These are phyloP conservation scores for Anas platyrhynchos DNA, from an alignment of 2,113 vertebrate species.

Conservation along the genomic window DNA sequence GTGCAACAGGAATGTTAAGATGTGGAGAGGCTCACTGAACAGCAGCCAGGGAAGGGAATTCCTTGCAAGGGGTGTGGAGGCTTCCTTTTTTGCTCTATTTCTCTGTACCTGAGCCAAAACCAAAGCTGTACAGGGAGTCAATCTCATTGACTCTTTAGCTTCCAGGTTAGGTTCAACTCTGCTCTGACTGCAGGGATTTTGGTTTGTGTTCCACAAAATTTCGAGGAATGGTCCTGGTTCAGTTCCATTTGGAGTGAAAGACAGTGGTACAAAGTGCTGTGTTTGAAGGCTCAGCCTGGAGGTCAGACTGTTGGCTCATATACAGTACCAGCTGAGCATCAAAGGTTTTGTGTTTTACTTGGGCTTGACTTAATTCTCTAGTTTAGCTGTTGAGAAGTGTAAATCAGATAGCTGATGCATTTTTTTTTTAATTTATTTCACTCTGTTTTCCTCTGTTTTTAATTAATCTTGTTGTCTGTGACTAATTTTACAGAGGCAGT, in stretches of 20 bases:
- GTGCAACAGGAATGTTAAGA: not conserved
- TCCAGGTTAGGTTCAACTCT: not conserved
- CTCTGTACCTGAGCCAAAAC: not conserved
- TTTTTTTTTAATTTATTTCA: not conserved
- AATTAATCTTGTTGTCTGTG: conserved; percentile 13
- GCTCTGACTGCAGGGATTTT: not conserved
- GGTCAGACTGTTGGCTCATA: not conserved
- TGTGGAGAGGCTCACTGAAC: not conserved
- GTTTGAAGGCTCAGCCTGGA: not conserved
- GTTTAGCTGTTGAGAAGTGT: not conserved
- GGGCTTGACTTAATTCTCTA: not conserved
- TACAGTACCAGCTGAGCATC: not conserved
- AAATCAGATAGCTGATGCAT: not conserved
- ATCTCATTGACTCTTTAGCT: not conserved
- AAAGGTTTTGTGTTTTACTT: not conserved
- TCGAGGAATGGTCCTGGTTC: not conserved
- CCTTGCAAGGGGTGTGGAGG: not conserved
- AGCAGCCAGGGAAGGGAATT: not conserved
- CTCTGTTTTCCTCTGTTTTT: not conserved
- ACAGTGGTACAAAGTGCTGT: not conserved
- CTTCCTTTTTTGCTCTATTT: not conserved
- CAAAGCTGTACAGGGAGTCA: not conserved
- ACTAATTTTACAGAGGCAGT: not conserved
- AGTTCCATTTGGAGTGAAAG: not conserved
- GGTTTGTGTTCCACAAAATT: not conserved